These are phyloP conservation scores for Lordiphosa andalusiaca DNA, from an alignment of 2,888 invertebrate genomes.

Conservation along the genomic window DNA sequence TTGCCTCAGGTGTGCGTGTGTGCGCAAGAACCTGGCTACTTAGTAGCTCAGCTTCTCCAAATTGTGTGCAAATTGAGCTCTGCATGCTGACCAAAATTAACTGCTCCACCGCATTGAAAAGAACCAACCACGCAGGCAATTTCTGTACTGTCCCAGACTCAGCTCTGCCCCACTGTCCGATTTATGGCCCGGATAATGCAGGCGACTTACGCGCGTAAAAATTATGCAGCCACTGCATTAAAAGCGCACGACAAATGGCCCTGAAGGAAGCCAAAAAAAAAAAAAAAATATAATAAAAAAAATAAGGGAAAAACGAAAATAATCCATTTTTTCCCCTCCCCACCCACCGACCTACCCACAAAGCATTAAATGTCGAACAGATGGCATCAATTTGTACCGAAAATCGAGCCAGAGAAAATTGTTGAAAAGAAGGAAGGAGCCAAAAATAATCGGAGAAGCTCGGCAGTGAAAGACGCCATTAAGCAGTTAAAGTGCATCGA, in stretches of 20 bases:
- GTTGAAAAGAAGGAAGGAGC: not conserved
- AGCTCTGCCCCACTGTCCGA: conserved; percentile 25
- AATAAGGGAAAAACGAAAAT: not conserved
- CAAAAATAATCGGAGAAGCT: conserved; percentile 1
- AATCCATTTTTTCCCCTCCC: not conserved
- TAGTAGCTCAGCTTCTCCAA: conserved; percentile 23
- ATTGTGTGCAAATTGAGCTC: conserved; percentile 55
- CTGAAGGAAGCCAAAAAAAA: conserved; percentile 34
- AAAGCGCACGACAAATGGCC: conserved; percentile 42
- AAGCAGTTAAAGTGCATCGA: conserved; percentile 20
- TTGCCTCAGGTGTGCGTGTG: not conserved
- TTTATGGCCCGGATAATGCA: conserved; percentile 69
- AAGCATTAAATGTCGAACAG: conserved; percentile 62
- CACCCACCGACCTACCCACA: not conserved
- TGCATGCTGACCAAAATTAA: conserved; percentile 55
- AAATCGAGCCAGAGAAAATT: conserved; percentile 23
- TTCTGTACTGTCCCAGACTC: conserved; percentile 6
- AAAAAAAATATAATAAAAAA: conserved; percentile 24
- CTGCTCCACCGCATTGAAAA: conserved; percentile 52
- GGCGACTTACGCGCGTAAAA: conserved; percentile 68
- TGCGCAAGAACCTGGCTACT: not conserved
- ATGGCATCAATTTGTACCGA: conserved; percentile 65
- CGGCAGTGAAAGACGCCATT: conserved; percentile 11
- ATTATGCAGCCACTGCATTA: conserved; percentile 69
- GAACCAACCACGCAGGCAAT: not conserved